Evolutionary conservation across 1,140 invertebrate genomes (phyloP), one percentile per base, ranked within the genome.

Genomic region (Drosophila equinoxialis): DNA sequence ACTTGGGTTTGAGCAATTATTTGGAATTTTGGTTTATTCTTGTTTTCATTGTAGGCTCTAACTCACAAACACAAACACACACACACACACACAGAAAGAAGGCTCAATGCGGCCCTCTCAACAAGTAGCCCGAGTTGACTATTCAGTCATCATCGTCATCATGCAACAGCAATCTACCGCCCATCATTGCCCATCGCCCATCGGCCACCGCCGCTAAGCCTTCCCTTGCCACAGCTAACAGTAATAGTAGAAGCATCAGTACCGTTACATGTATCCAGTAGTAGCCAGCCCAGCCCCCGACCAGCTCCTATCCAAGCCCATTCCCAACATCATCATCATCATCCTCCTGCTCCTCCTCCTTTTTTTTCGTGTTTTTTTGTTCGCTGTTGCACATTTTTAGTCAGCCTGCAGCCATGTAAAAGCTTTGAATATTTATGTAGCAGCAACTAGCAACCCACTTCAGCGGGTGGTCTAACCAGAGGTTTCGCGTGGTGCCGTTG

Each of bases 351-450:
- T 42, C n/a, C 13, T 45, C 20, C 3, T 51, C 1, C 45, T 14
- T 51, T 48, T 17, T 48, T 51, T 51, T 51, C 37, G 37, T 51
- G 17, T 51, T 51, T 51, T 51, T 20, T 41, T 65, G 41, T 76
- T 74, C 37, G 74, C 69, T 86, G 82, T 87, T 86, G 82, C 83
- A 87, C 82, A 86, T 86, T 86, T 86, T 86, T 87, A 87, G 83
- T 80, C 82, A 87, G 82, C 83, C 82, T 86, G 79, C 83, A 82
- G 82, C 80, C 82, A 82, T 87, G 83, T 82, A 86, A 87, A 79
- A 83, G 83, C 82, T 87, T 86, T 86, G 82, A 86, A 86, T 86
- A 86, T 86, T 86, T 86, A 87, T 86, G 82, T 80, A 87, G 69
- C 66, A 75, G 64, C 74, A 77, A 66, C 62, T 64, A 75, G 64